Base-by-base conservation (phyloP, 2,888 invertebrate species). In the Eristalis arbustorum region DNA sequence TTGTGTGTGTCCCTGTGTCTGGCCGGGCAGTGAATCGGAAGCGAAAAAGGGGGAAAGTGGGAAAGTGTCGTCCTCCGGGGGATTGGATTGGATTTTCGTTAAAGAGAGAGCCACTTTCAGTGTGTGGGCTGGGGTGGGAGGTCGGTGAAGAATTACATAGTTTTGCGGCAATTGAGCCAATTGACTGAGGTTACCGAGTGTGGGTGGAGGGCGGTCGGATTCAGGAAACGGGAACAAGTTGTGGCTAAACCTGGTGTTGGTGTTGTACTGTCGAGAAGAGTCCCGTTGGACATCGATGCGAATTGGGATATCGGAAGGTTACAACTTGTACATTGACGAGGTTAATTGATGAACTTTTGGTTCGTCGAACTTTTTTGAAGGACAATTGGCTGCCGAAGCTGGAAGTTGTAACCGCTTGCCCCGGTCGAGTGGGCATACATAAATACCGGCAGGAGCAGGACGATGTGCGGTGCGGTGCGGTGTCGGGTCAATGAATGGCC, bases 261-360 rank as follows among this genome's bases (percentile, higher is more conserved):
- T 49, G 49, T 49, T 49, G 49, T 18, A 49, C 49, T 18, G 49
- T 18, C 2, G 66, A 61, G n/a, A 73, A 40, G 73, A 81, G 76
- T 71, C 74, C 56, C 62, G 62, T 49, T 49, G 63, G 66, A 57
- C 59, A 18, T 13, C 3, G 49, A 56, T 56, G 42, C 49, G 62
- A 23, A 74, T 77, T 75, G 74, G 28, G 66, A 71, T 59, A 74
- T 75, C 63, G 57, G 75, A 83, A 83, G 78, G 83, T 79, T 78
- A 83, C 71, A 57, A 67, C 78, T 75, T 83, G 83, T 83, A 75
- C 87, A 83, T 75, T 87, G 87, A 83, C 57, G 83, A 83, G 77
- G 87, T 79, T 83, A 83, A 83, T 87, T 87, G 87, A 74, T 83
- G 83, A 83, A 83, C 75, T 87, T 82, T 87, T 67, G 75, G 87